phyloP scores from a whole-genome alignment of 2,797 vertebrate species.

The Sciurus carolinensis region DNA sequence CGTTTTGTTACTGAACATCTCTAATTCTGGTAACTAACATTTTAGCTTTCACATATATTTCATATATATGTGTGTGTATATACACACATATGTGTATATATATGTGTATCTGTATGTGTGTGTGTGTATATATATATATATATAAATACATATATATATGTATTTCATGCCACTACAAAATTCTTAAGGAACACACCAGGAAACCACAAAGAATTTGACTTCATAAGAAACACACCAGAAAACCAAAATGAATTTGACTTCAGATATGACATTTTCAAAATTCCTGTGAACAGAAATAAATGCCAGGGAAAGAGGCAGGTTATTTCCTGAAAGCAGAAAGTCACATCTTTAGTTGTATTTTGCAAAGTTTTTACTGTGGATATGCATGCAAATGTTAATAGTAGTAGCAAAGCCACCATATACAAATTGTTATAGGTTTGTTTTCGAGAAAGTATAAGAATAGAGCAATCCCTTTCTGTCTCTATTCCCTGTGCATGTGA shows the following conservation, averaged over 20 bases:
- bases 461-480: background rate
- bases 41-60: background rate
- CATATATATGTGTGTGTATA: no score
- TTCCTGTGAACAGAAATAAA: constrained; percentile 45
- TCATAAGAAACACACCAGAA: background rate
- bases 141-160: no score
- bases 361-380: background rate
- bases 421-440: background rate
- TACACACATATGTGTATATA: no score
- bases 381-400: background rate
- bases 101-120: no score
- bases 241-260: constrained; percentile 16
- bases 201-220: constrained; percentile 9
- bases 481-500: background rate
- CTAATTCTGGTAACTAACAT: constrained; percentile 2
- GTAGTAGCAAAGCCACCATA: background rate
- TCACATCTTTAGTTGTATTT: background rate
- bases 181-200: background rate
- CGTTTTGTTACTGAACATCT: background rate
- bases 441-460: background rate
- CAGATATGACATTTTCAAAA: background rate
- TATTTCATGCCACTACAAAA: background rate
- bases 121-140: background rate
- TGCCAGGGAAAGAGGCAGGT: background rate
- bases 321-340: background rate